Evolutionary conservation across 2,797 vertebrate genomes (phyloP).

Genomic region (Emys orbicularis): DNA sequence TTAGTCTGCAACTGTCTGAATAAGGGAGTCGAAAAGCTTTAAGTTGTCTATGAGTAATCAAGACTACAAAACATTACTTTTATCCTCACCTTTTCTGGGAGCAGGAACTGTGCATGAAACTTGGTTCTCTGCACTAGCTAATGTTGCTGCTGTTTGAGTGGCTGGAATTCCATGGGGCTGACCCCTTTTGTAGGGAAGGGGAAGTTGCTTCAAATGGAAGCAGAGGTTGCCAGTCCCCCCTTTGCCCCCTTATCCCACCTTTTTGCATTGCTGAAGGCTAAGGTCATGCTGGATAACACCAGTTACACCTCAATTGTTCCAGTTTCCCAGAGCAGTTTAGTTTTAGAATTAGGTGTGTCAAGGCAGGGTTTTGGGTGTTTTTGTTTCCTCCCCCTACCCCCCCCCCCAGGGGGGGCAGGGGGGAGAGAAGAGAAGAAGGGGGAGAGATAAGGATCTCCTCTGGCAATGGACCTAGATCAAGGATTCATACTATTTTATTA

Average conservation of each 20-base stretch:
- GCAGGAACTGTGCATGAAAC: not conserved
- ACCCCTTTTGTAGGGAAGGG: not conserved
- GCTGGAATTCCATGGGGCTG: not conserved
- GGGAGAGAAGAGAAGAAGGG: too few relatives aligned
- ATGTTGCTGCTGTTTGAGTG: not conserved
- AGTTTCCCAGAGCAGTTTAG: not conserved
- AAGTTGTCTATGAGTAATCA: too few relatives aligned
- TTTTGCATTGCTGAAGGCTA: not conserved
- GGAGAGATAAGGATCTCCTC: too few relatives aligned
- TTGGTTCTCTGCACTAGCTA: not conserved
- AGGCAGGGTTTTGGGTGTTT: too few relatives aligned
- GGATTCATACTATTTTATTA: not conserved
- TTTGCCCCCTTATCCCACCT: not conserved
- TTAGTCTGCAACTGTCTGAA: not conserved
- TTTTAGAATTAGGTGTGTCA: not conserved
- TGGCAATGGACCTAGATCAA: too few relatives aligned
- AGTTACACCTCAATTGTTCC: not conserved
- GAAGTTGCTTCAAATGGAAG: not conserved
- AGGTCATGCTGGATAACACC: not conserved
- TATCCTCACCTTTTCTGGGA: not conserved
- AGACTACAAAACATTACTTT: not conserved
- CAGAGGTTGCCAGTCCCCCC: not conserved
- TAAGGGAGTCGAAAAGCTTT: too few relatives aligned
- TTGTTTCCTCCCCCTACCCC: too few relatives aligned
- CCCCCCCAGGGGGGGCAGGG: rapidly evolving